phyloP scores from a whole-genome alignment of 2,797 vertebrate species.

The Phyllotis vaccarum region DNA sequence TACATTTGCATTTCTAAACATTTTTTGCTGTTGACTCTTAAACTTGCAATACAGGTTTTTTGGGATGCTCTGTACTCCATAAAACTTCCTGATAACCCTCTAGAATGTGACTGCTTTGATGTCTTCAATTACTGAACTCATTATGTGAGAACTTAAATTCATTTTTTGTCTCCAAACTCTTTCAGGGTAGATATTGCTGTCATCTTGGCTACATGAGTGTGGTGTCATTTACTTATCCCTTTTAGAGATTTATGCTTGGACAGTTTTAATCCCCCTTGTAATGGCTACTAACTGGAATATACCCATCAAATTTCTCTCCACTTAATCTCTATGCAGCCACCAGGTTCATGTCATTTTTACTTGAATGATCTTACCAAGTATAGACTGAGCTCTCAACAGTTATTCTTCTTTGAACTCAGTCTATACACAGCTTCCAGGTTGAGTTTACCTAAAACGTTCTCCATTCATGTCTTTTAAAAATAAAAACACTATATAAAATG shows the following conservation, averaged over 20 bases:
- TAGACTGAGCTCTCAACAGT: neutral
- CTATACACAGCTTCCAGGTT: neutral
- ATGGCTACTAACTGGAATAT: accelerated
- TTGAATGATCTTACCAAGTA: neutral
- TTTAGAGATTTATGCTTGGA: neutral
- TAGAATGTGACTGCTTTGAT: neutral
- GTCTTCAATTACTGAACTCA: neutral
- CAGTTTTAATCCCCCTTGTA: neutral
- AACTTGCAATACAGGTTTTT: neutral
- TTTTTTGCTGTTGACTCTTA: neutral
- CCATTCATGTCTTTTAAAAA: neutral
- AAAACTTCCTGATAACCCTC: neutral
- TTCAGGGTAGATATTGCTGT: neutral
- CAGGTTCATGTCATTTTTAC: neutral
- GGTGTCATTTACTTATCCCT: neutral
- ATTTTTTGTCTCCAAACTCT: neutral
- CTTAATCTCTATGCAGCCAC: neutral
- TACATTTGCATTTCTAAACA: neutral
- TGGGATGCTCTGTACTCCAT: neutral
- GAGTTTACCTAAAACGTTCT: neutral
- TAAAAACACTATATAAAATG: neutral
- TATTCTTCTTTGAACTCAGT: neutral
- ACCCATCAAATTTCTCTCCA: neutral
- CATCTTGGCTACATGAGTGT: neutral
- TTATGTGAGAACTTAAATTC: neutral